These are phyloP conservation scores for Myotis pilosus DNA, from an alignment of 2,797 vertebrate genomes.

Conservation along the genomic window DNA sequence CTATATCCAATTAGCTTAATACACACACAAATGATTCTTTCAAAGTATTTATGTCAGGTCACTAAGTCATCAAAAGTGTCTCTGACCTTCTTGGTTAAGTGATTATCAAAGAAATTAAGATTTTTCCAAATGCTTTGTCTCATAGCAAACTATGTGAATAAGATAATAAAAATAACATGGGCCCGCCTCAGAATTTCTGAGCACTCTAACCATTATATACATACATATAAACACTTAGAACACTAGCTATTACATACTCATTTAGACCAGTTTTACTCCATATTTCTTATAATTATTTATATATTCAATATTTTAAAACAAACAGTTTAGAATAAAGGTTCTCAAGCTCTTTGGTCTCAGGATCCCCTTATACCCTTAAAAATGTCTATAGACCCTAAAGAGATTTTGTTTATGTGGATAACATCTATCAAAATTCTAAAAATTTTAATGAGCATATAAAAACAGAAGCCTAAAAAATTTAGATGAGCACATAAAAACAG, in stretches of 20 bases:
- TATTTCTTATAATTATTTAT: background rate
- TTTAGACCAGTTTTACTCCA: background rate
- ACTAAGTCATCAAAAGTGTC: background rate
- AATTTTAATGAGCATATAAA: background rate
- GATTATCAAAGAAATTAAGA: conserved; percentile 1
- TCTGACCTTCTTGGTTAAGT: background rate
- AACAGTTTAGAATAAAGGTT: background rate
- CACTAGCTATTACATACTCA: background rate
- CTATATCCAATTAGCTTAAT: background rate
- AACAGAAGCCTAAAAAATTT: background rate
- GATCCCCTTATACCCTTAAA: background rate
- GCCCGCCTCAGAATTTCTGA: background rate
- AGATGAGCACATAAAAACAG: background rate
- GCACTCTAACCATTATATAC: background rate
- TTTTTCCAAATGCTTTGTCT: conserved; percentile 11
- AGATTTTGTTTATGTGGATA: background rate
- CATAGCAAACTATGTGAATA: background rate
- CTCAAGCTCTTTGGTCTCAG: background rate
- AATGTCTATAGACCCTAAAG: background rate
- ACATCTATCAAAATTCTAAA: background rate
- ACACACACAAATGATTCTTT: background rate
- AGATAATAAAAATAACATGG: background rate
- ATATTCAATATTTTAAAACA: background rate
- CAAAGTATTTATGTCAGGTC: background rate
- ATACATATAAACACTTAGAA: background rate